Conservation (phyloP, 1,140 invertebrate genomes). For the Temnothorax longispinosus region DNA sequence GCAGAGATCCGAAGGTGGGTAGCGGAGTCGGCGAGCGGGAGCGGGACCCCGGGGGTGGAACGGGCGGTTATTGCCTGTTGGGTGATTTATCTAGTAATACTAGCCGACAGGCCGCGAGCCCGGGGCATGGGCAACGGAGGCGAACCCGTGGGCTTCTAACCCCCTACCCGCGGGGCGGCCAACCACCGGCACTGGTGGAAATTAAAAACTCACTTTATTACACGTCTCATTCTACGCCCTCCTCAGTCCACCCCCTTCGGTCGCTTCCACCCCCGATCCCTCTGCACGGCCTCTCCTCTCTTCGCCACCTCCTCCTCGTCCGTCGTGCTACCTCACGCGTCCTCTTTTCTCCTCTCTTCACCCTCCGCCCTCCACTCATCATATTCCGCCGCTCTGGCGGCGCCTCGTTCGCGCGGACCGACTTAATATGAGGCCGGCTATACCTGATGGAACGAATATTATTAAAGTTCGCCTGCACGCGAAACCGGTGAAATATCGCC, state of each 20-base stretch:
- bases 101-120: constrained; percentile 84
- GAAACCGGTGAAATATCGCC: constrained; percentile 85
- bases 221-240: constrained; percentile 84
- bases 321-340: constrained; percentile 46
- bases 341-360: constrained; percentile 39
- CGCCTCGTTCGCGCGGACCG: constrained; percentile 73
- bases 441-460: constrained; percentile 86
- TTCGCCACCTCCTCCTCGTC: not conserved
- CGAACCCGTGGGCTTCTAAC: constrained; percentile 72
- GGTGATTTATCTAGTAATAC: constrained; percentile 87
- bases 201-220: constrained; percentile 87
- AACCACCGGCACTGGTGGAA: constrained; percentile 83
- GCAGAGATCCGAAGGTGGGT: constrained; percentile 68
- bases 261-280: constrained; percentile 45
- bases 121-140: constrained; percentile 61
- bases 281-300: constrained; percentile 51
- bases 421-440: constrained; percentile 85
- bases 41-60: constrained; percentile 45
- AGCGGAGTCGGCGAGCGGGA: constrained; percentile 64
- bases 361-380: constrained; percentile 57
- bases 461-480: constrained; percentile 85
- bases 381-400: constrained; percentile 60
- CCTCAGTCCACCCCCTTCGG: constrained; percentile 30
- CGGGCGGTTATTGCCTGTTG: constrained; percentile 85
- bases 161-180: constrained; percentile 78